Percentiles rank a stretch among this genome's conserved stretches.
These are phyloP conservation scores for Scaptomyza reducta DNA, from an alignment of 2,888 invertebrate genomes.

Conservation along the genomic window DNA sequence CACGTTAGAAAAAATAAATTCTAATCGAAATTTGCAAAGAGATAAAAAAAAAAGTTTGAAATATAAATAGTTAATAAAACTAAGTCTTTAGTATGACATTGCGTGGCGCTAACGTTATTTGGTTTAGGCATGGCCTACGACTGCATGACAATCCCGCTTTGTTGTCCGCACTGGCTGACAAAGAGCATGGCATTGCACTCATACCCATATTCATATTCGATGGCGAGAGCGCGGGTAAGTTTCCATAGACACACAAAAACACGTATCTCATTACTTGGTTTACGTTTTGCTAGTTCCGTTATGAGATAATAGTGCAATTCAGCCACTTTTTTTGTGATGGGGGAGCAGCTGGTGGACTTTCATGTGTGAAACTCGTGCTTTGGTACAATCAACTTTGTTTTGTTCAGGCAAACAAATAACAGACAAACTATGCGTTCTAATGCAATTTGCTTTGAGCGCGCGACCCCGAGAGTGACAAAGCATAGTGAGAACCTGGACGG, in stretches of 20 bases:
- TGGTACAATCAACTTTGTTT: slow-evolving; percentile 16
- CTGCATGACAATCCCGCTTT: slow-evolving; percentile 90
- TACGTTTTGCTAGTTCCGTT: neutral
- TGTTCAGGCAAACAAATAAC: neutral
- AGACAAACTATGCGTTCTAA: slow-evolving; percentile 51
- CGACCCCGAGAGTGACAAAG: neutral
- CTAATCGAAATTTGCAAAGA: neutral
- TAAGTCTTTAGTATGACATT: slow-evolving; percentile 27
- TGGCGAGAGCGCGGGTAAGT: slow-evolving; percentile 89
- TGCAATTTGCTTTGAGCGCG: slow-evolving; percentile 34
- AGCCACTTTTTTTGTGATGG: slow-evolving; percentile 10
- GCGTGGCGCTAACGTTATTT: slow-evolving; percentile 85
- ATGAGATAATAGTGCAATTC: slow-evolving; percentile 14
- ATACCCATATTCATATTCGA: slow-evolving; percentile 90
- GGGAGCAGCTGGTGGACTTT: neutral
- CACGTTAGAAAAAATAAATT: slow-evolving; percentile 1
- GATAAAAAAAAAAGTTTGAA: neutral
- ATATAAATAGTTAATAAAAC: neutral
- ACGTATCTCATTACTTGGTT: neutral
- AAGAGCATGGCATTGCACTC: slow-evolving; percentile 82
- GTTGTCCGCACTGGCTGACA: slow-evolving; percentile 85
- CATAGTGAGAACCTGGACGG: neutral
- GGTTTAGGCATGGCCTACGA: slow-evolving; percentile 90
- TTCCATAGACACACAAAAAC: neutral
- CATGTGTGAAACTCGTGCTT: slow-evolving; percentile 6